Conservation (phyloP, 2,113 vertebrate genomes). For the Myiozetetes cayanensis region DNA sequence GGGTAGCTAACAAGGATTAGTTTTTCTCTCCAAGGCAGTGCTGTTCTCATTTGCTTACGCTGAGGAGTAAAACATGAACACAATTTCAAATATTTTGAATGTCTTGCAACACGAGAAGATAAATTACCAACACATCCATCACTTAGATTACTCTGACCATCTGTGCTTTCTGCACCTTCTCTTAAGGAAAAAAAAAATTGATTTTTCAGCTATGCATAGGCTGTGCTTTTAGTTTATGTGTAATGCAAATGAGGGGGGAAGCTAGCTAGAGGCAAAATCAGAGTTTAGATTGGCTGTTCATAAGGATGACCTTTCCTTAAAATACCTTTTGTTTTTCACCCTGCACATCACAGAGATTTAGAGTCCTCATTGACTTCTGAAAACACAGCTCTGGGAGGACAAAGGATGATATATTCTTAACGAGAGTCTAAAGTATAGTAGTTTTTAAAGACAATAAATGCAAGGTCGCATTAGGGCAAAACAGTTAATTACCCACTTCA, state of each 20-base stretch:
- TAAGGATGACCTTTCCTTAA: not conserved
- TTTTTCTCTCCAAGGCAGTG: not conserved
- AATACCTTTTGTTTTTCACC: not conserved
- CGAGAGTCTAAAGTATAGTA: slow-evolving; percentile 19
- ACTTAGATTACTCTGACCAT: not conserved
- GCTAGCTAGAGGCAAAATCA: not conserved
- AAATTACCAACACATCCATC: not conserved
- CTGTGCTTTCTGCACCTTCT: not conserved
- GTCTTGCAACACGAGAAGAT: not conserved
- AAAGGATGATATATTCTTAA: slow-evolving; percentile 44
- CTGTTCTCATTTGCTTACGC: not conserved
- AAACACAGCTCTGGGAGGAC: not conserved
- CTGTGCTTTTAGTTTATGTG: not conserved
- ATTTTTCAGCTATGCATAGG: not conserved
- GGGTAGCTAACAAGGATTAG: not conserved
- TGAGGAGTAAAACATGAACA: not conserved
- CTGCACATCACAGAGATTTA: not conserved
- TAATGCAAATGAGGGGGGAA: not conserved
- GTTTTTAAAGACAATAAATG: slow-evolving; percentile 64
- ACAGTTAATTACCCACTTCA: slow-evolving; percentile 92
- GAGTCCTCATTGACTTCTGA: not conserved
- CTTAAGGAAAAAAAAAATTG: not conserved
- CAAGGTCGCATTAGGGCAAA: slow-evolving; percentile 80
- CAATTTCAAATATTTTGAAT: not conserved
- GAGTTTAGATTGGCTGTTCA: not conserved